Evolutionary conservation across 2,113 vertebrate species (phyloP).

Genomic region (Mastomys natalensis): DNA sequence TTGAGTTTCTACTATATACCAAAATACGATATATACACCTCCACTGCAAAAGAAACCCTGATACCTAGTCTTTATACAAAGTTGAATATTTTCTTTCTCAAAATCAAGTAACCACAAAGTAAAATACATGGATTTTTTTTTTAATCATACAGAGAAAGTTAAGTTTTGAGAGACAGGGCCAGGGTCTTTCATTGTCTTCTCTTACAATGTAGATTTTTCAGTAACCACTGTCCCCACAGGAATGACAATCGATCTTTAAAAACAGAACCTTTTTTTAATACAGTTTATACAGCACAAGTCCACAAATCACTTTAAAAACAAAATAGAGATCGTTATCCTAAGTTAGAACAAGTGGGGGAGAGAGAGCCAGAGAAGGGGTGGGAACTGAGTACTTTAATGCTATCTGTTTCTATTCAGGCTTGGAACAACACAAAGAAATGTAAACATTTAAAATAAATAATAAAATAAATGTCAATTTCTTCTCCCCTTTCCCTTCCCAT

Average conservation of each 20-base stretch:
- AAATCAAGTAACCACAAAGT: constrained; percentile 88
- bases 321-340: constrained; percentile 79
- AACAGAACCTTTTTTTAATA: constrained; percentile 83
- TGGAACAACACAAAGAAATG: constrained; percentile 86
- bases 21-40: constrained; percentile 85
- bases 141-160: constrained; percentile 85
- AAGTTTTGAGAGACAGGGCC: constrained; percentile 81
- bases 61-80: constrained; percentile 87
- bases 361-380: background rate
- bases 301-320: constrained; percentile 81
- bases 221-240: constrained; percentile 84
- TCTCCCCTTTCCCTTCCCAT: constrained; percentile 81
- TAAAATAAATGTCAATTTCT: constrained; percentile 86
- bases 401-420: constrained; percentile 87
- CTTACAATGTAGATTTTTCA: constrained; percentile 77
- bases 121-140: constrained; percentile 83
- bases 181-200: constrained; percentile 79
- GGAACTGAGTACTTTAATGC: constrained; percentile 87
- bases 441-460: constrained; percentile 93
- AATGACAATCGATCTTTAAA: constrained; percentile 86
- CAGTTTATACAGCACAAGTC: constrained; percentile 87
- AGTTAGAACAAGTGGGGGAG: constrained; percentile 50
- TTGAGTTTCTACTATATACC: constrained; percentile 85
- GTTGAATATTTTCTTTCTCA: constrained; percentile 81
- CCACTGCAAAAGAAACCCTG: constrained; percentile 85